Evolutionary conservation across 2,888 invertebrate species (phyloP), one percentile per base, ranked within the genome.

Genomic region (Panzeria rudis): DNA sequence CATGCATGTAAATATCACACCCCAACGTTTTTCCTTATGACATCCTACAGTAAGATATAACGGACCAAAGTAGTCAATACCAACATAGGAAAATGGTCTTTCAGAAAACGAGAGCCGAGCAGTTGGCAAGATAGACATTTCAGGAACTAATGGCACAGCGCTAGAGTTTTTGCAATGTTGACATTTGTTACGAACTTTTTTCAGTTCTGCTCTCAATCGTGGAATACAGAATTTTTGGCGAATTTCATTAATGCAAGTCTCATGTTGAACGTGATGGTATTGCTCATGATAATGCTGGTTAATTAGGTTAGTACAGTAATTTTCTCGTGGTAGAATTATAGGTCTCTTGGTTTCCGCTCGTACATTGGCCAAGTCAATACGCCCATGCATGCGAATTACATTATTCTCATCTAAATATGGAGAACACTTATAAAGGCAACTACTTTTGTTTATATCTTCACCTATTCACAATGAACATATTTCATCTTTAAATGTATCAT

Each of bases 131-230:
- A 13, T 38, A 11, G 13, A 3, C 38, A 38, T 38, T 38, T 38
- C 13, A 38, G 11, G 38, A 11, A 38, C 13, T 2, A 38, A 11
- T 11, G 11, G 38, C 11, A 38, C 13, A 13, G 38, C 38, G 38
- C 3, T 38, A 38, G 11, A 38, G 38, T 38, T 38, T 13, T 38
- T 38, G 44, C 44, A 20, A 52, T 52, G 52, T 52, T 52, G 52
- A 23, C 52, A 52, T 52, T 20, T 52, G 23, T 52, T 52, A 52
- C 23, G 52, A 23, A 23, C 52, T 23, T 52, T 20, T 52, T 52
- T 52, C 11, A 52, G 11, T 23, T 52, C 52, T 23, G 52, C 20
- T 52, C 52, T 52, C 11, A 52, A 23, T 20, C 52, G 52, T 23
- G 23, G 23, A 52, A 52, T 38, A 38, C 11, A 38, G 3, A 38